Evolutionary conservation across 2,797 vertebrate species (phyloP).

Genomic region (Tinamus major): DNA sequence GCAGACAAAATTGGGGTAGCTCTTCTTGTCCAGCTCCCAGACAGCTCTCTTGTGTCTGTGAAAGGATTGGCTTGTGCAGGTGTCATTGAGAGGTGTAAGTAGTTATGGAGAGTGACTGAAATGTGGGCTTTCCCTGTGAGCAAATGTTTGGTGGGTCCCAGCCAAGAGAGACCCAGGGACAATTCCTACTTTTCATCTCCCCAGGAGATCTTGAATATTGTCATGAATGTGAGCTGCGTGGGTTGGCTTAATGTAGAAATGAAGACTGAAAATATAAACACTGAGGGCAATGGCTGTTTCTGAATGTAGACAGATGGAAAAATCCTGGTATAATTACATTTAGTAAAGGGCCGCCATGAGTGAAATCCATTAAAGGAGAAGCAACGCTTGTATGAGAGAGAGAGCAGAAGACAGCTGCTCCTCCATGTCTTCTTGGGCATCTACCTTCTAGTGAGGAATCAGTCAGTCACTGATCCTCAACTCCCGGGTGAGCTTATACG

Average conservation of each 20-base stretch:
- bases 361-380: constrained; percentile 71
- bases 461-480: not conserved
- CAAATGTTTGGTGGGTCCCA: not conserved
- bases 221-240: constrained; percentile 28
- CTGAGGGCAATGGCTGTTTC: constrained; percentile 78
- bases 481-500: not conserved
- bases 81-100: not conserved
- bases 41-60: not conserved
- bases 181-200: constrained; percentile 19
- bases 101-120: not conserved
- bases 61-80: not conserved
- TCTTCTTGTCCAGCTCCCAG: not conserved
- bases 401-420: not conserved
- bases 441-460: not conserved
- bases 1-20: not conserved
- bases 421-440: not conserved
- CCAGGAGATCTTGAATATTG: constrained; percentile 38
- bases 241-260: constrained; percentile 48
- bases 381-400: not conserved
- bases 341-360: constrained; percentile 67
- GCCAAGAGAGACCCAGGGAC: not conserved
- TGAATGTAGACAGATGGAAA: constrained; percentile 83
- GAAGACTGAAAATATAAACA: constrained; percentile 75
- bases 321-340: constrained; percentile 88
- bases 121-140: not conserved